Base-by-base conservation (phyloP, 2,888 invertebrate genomes). In the Diaprepes abbreviatus region DNA sequence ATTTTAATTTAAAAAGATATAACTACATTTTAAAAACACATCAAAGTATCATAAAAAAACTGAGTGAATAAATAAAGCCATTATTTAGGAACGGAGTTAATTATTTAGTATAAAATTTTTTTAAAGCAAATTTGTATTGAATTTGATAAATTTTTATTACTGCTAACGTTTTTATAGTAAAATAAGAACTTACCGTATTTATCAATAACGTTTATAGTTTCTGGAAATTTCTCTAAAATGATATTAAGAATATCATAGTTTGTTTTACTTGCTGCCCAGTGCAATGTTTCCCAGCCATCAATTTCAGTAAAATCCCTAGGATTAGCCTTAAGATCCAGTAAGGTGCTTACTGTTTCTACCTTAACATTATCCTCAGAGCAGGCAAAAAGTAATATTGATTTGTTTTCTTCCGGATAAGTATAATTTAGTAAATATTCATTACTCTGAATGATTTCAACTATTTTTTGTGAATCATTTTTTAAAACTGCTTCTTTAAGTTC, bases 261-360 rank as follows among this genome's bases (percentile, higher is more conserved):
- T 6, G 87, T 87, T 52, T 83, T 85, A 78, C 89, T 87, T 0
- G 88, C 86, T 2, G 90, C 90, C 70, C 89, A 89, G 81, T 92
- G 91, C 70, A 92, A 84, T 0, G 91, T 89, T 10, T 89, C 88
- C 71, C 87, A 87, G n/a, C 87, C 85, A 58, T 88, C 86, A 71
- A 73, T 62, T 19, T 77, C 77, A 54, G 70, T 90, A 0, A 88
- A 77, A 74, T 82, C 85, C 74, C 89, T 89, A 0, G 89, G 87
- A 79, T 90, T 85, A 0, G 90, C 91, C 66, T 90, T 89, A 57
- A 87, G 82, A 66, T 88, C 85, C 7, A 92, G 79, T 35, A 92
- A 82, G 2, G 86, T 83, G 74, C 87, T 83, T 0, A 89, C 87
- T 64, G 89, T 91, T 31, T 88, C 85, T 33, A 85, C 80, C 72